These are phyloP conservation scores for Scortum barcoo DNA, from an alignment of 2,113 vertebrate species.

Conservation along the genomic window DNA sequence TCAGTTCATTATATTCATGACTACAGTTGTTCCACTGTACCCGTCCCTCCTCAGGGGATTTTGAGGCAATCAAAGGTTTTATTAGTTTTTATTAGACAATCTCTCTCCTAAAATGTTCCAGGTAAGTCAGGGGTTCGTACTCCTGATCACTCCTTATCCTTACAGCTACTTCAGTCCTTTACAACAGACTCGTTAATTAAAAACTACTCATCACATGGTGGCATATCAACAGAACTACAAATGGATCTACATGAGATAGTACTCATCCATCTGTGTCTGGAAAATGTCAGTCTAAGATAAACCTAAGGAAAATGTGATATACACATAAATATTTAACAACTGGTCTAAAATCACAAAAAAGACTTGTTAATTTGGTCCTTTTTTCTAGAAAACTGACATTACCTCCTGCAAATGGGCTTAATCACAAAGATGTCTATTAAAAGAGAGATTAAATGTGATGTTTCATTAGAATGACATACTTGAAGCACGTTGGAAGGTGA, in stretches of 20 bases:
- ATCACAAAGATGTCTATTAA: not conserved
- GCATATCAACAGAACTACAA: no score
- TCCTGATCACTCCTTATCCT: not conserved
- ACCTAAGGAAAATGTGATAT: not conserved
- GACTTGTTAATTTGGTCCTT: not conserved
- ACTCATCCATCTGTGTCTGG: not conserved
- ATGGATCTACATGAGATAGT: no score
- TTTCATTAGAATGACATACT: no score
- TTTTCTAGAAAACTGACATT: not conserved
- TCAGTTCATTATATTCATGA: not conserved
- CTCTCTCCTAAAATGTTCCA: not conserved
- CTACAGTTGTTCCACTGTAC: not conserved
- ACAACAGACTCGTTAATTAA: not conserved
- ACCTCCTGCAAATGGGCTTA: not conserved
- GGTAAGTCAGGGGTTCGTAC: not conserved
- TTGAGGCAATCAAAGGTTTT: conserved; percentile 1
- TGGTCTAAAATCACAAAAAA: not conserved
- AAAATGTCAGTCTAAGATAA: not conserved
- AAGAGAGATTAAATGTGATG: not conserved
- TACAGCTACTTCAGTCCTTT: not conserved
- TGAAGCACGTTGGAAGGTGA: not conserved
- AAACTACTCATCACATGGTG: not conserved
- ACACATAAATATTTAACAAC: not conserved
- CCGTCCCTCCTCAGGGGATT: not conserved
- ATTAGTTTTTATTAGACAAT: no score